A percentile compares a stretch with the other conserved stretches of the same genome.
Evolutionary conservation across 1,140 invertebrate species (phyloP).

Genomic region (Muscidifurax raptorellus): DNA sequence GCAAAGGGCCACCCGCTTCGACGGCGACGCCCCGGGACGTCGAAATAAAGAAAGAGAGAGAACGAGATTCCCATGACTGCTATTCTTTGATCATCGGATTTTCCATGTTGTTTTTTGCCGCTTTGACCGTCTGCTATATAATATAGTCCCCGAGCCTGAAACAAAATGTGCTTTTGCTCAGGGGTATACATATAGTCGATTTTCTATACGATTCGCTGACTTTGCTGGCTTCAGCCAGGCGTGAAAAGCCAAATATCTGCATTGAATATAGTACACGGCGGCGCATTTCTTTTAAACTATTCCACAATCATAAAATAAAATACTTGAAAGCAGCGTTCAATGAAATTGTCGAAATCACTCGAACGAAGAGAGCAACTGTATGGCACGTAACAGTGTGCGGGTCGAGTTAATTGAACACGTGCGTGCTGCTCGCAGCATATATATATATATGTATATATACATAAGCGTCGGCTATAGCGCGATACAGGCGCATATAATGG

Average conservation of each 20-base stretch:
- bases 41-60: background rate
- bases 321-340: too few species aligned
- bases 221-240: too few species aligned
- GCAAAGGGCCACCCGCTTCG: background rate
- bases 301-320: too few species aligned
- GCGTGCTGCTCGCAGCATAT: background rate
- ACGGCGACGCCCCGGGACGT: background rate
- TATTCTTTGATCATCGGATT: conserved; percentile 10
- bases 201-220: background rate
- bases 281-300: too few species aligned
- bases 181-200: background rate
- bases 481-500: background rate
- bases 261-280: background rate
- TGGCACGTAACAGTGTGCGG: too few species aligned
- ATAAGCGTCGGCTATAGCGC: background rate
- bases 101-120: background rate
- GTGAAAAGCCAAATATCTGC: background rate
- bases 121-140: background rate
- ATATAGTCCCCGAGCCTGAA: background rate
- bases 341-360: too few species aligned
- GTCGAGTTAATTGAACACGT: background rate
- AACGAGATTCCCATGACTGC: conserved; percentile 24
- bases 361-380: too few species aligned
- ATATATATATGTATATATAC: background rate
- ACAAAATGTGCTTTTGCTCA: background rate